Percentiles rank a stretch among this genome's conserved stretches.
phyloP scores from a whole-genome alignment of 2,888 invertebrate genomes.

The Cheilosia variabilis region DNA sequence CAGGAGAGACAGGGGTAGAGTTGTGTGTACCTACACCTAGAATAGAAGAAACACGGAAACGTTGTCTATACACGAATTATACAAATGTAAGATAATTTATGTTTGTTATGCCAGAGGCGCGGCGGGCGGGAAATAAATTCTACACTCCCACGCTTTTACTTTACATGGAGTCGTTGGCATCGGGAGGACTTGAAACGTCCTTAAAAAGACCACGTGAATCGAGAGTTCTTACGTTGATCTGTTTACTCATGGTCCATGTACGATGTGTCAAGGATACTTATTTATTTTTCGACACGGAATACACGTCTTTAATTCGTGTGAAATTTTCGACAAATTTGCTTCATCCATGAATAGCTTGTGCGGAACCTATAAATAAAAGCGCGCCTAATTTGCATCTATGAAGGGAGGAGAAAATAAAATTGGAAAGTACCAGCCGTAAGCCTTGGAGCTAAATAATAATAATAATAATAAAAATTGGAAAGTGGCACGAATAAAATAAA shows the following conservation, averaged over 20 bases:
- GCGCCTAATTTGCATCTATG: too few relatives aligned
- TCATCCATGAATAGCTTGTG: background rate
- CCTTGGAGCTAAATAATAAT: too few relatives aligned
- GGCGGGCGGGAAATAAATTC: background rate
- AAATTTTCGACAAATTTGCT: background rate
- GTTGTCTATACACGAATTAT: slow-evolving; percentile 22
- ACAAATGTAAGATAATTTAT: slow-evolving; percentile 44
- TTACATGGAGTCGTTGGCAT: too few relatives aligned
- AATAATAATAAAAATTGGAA: too few relatives aligned
- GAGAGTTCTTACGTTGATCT: background rate
- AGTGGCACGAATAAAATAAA: too few relatives aligned
- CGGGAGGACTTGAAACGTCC: too few relatives aligned
- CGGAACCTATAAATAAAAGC: background rate
- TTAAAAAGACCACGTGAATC: background rate
- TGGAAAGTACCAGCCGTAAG: too few relatives aligned
- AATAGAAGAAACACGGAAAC: background rate
- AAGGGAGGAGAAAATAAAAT: too few relatives aligned
- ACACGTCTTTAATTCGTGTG: background rate
- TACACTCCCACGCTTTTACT: background rate
- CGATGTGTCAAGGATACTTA: background rate
- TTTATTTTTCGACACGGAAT: background rate
- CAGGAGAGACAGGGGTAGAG: too few relatives aligned
- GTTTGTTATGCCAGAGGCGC: slow-evolving; percentile 12
- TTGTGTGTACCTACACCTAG: background rate
- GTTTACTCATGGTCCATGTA: background rate